phyloP scores from a whole-genome alignment of 2,113 vertebrate genomes.

The Entelurus aequoreus region DNA sequence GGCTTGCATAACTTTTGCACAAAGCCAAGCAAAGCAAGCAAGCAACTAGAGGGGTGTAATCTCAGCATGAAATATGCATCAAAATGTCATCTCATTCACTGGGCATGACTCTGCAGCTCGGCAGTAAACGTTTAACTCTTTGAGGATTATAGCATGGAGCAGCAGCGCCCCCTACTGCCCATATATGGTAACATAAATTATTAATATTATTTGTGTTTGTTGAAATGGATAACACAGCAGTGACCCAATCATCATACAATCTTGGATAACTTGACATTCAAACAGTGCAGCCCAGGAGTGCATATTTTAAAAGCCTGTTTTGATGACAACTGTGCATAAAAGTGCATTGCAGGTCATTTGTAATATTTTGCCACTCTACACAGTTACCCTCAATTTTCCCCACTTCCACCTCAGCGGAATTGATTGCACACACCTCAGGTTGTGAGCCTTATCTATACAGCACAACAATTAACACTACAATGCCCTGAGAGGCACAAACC shows the following conservation, averaged over 20 bases:
- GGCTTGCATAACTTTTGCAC: too few species aligned
- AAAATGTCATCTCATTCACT: constrained; percentile 39
- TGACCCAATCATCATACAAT: neutral
- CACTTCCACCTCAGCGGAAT: constrained; percentile 70
- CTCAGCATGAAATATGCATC: constrained; percentile 53
- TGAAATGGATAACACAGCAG: neutral
- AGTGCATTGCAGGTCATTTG: too few species aligned
- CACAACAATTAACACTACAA: constrained; percentile 13
- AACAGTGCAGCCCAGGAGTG: too few species aligned
- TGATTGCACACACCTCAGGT: constrained; percentile 56
- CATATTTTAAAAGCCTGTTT: too few species aligned
- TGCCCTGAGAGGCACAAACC: constrained; percentile 19
- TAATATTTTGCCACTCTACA: constrained; percentile 22
- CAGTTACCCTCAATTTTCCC: constrained; percentile 58
- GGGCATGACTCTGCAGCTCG: constrained; percentile 51
- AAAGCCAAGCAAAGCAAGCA: too few species aligned
- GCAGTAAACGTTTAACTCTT: constrained; percentile 15
- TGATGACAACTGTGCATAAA: constrained; percentile 22
- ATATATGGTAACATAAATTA: neutral
- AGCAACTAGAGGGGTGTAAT: constrained; percentile 24
- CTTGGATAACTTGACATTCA: neutral
- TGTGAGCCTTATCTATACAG: constrained; percentile 53
- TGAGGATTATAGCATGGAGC: constrained; percentile 12
- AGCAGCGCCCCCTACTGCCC: constrained; percentile 51
- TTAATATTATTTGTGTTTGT: neutral